Evolutionary conservation across 2,888 invertebrate species (phyloP).

Genomic region (Tetragonisca angustula): DNA sequence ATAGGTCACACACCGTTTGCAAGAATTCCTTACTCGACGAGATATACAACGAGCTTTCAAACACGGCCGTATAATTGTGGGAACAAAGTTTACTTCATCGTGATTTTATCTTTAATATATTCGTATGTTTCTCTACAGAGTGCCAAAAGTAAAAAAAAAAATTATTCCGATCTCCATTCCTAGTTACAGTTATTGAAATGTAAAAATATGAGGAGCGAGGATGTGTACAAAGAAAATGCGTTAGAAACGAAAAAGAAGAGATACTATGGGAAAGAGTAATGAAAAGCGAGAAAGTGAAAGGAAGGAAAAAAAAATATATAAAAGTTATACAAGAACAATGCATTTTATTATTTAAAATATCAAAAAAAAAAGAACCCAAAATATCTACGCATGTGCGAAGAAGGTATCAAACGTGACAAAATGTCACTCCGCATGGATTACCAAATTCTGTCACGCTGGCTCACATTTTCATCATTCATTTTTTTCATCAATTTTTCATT

Average conservation of each 20-base stretch:
- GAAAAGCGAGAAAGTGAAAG: background rate
- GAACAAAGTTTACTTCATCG: slow-evolving; percentile 69
- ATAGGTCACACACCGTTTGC: slow-evolving; percentile 76
- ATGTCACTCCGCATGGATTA: slow-evolving; percentile 12
- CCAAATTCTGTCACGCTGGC: background rate
- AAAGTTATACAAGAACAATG: slow-evolving; percentile 24
- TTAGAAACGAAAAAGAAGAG: background rate
- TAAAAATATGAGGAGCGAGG: slow-evolving; percentile 4
- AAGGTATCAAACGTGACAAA: slow-evolving; percentile 2
- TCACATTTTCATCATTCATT: background rate
- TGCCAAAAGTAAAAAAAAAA: slow-evolving; percentile 52
- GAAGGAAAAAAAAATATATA: background rate
- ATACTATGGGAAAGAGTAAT: background rate
- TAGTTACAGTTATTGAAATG: slow-evolving; percentile 12
- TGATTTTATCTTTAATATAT: slow-evolving; percentile 31
- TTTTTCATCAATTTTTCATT: background rate
- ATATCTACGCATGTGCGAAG: slow-evolving; percentile 11
- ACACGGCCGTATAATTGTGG: slow-evolving; percentile 79
- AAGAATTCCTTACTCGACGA: slow-evolving; percentile 78
- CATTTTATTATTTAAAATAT: slow-evolving; percentile 52
- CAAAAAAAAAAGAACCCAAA: slow-evolving; percentile 30
- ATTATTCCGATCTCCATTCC: slow-evolving; percentile 21
- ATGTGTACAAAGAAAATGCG: background rate
- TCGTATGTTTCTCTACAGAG: slow-evolving; percentile 63
- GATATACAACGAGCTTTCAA: slow-evolving; percentile 82